Base-by-base conservation (phyloP, 2,888 invertebrate species). In the Gastracanthus pulcherrimus region DNA sequence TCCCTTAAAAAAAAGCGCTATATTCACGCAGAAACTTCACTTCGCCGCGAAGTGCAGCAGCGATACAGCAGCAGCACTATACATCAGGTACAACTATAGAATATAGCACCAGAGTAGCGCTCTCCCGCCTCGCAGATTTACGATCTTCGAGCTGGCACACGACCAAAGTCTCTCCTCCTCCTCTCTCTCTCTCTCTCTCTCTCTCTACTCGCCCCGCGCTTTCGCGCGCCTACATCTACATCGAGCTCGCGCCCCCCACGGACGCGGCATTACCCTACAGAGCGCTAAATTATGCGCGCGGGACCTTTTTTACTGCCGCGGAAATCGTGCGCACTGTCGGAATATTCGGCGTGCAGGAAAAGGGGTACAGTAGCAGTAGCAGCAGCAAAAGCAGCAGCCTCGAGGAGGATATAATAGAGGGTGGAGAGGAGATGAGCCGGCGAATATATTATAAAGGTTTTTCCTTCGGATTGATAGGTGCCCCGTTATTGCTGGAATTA, bases 221-320 rank as follows among this genome's bases (percentile, higher is more conserved):
- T 38, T 31, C 13, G n/a, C n/a, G 11, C 69, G n/a, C 31, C 45
- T 16, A 5, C 45, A 41, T 16, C n/a, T n/a, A n/a, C n/a, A n/a
- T n/a, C n/a, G n/a, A n/a, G n/a, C 36, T 41, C 29, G 31, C 31
- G 45, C 31, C 60, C 62, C 45, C n/a, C n/a, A n/a, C n/a, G n/a
- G n/a, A n/a, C n/a, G 41, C 58, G 51, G 85, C 87, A 90, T 89
- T 89, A 89, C 87, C 90, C 88, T 89, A 89, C 86, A 89, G 87
- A 89, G 87, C 87, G 90, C 83, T 89, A 89, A 90, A 90, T 90
- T 90, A 90, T 90, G 89, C 89, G 86, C 86, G 55, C 85, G 88
- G 88, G 86, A 84, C 85, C 86, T 88, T 90, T n/a, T 90, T 90
- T 89, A 89, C 88, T 86, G 87, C 86, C 86, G 84, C 85, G 87